A percentile compares a stretch with the other conserved stretches of the same genome.
Conservation (phyloP, 2,797 vertebrate species). For the Steatocranus sp. region DNA sequence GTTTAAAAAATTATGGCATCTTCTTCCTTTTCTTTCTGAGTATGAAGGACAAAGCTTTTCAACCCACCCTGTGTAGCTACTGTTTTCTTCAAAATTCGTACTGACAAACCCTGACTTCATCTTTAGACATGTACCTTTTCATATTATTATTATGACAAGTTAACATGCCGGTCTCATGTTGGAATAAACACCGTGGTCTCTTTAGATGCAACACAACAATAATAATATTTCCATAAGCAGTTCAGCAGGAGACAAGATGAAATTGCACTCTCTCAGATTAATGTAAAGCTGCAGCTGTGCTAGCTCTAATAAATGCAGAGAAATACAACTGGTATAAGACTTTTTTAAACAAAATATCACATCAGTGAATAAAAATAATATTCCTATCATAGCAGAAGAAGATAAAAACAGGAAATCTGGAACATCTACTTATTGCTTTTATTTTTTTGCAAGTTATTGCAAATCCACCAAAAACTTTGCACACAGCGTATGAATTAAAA, state of each 20-base stretch:
- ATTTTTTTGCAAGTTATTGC: not conserved
- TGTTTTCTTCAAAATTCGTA: rapidly evolving
- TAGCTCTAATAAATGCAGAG: not conserved
- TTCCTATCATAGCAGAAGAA: not conserved
- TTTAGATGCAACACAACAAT: not conserved
- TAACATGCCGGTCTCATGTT: not conserved
- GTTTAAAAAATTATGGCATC: rapidly evolving
- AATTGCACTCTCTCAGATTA: not conserved
- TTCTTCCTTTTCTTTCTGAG: not conserved
- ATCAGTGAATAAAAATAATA: not conserved
- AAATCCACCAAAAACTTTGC: not conserved
- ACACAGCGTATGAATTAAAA: not conserved
- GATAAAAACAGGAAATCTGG: not conserved
- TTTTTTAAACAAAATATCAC: not conserved
- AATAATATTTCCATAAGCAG: not conserved
- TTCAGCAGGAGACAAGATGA: not conserved
- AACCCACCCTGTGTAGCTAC: not conserved
- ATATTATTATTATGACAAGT: not conserved
- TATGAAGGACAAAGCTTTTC: not conserved
- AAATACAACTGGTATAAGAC: not conserved
- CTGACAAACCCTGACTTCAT: rapidly evolving
- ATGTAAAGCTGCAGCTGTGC: not conserved
- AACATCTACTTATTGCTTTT: not conserved
- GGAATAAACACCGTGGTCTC: not conserved
- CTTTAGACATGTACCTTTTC: not conserved